phyloP scores from a whole-genome alignment of 92 coral and sea anemone genomes.

The Palythoa heliodiscus region DNA sequence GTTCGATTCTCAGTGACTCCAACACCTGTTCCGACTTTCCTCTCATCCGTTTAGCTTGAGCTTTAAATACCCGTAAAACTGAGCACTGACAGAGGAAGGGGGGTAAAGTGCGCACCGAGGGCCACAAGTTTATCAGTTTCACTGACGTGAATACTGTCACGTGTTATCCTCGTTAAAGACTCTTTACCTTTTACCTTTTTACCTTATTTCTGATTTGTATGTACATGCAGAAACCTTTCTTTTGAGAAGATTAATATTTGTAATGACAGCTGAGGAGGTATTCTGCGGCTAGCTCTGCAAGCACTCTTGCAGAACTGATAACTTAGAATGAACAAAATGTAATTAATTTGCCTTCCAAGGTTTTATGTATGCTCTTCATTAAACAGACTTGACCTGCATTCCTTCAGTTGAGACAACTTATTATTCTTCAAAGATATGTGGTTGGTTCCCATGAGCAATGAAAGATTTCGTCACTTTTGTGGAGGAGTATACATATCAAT shows the following conservation, averaged over 20 bases:
- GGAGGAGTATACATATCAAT: too few relatives aligned
- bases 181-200: too few relatives aligned
- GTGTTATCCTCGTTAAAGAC: too few relatives aligned
- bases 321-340: neutral
- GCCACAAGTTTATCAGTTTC: too few relatives aligned
- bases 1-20: too few relatives aligned
- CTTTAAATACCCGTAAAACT: too few relatives aligned
- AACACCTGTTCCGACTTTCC: too few relatives aligned
- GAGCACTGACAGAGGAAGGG: too few relatives aligned
- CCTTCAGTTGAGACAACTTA: neutral
- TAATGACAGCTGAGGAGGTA: neutral
- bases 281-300: neutral
- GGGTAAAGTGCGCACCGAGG: too few relatives aligned
- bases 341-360: neutral
- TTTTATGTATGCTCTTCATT: neutral
- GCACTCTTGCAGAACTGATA: conserved; percentile 11
- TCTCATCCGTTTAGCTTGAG: too few relatives aligned
- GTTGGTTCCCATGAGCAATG: neutral
- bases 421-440: neutral
- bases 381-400: neutral
- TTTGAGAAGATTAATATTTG: conserved; percentile 9
- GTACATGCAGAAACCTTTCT: conserved; percentile 1
- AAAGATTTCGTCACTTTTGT: neutral
- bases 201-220: too few relatives aligned
- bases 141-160: too few relatives aligned